Evolutionary conservation across 92 coral and sea anemone species (phyloP).

Genomic region (Palythoa heliodiscus): DNA sequence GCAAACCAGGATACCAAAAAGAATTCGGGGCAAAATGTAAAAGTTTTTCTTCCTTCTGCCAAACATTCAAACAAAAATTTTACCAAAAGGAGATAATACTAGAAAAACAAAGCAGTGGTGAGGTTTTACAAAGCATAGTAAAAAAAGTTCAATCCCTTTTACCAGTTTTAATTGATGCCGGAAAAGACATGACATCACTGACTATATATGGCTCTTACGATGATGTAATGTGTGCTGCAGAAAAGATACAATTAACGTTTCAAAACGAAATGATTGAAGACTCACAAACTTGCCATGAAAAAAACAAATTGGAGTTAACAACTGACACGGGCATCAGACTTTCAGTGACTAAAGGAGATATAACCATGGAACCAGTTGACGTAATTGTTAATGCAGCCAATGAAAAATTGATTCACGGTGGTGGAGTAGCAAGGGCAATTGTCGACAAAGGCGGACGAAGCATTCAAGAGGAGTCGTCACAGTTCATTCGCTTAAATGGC

Average conservation of each 20-base stretch:
- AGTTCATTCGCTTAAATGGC: background rate
- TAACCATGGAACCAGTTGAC: conserved; percentile 49
- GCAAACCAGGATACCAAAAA: background rate
- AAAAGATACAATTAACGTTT: background rate
- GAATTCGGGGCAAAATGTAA: background rate
- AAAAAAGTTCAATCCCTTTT: background rate
- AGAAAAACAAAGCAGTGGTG: background rate
- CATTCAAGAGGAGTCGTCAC: conserved; percentile 31
- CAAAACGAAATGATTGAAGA: background rate
- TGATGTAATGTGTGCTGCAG: background rate
- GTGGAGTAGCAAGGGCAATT: conserved; percentile 52
- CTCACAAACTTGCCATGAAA: background rate
- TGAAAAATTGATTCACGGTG: conserved; percentile 14
- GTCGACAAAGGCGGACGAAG: conserved; percentile 43
- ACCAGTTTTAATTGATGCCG: conserved; percentile 9
- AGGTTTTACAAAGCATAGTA: conserved; percentile 7
- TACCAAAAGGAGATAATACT: background rate
- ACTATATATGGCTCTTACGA: conserved; percentile 17
- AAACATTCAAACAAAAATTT: background rate
- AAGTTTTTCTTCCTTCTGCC: background rate
- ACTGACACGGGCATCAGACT: conserved; percentile 30
- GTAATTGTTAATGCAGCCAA: conserved; percentile 57
- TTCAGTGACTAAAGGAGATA: conserved; percentile 50
- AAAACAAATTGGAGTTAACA: conserved; percentile 7
- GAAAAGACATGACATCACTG: background rate